Evolutionary conservation across 2,113 vertebrate genomes (phyloP).

Genomic region (Sander vitreus): DNA sequence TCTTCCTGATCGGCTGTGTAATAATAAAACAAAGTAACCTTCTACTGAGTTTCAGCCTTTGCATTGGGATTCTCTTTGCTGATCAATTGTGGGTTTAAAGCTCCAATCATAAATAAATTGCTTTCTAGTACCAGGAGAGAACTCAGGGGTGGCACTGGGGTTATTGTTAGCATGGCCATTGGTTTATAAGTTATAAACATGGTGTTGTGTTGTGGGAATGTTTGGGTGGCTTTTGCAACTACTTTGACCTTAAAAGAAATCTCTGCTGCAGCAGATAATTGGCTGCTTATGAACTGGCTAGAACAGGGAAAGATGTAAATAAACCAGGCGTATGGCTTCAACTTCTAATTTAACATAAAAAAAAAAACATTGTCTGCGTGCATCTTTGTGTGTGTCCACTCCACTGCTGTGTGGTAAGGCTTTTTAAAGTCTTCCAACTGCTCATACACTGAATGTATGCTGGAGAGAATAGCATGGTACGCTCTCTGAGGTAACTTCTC

Average conservation of each 20-base stretch:
- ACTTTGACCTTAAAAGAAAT: conserved; percentile 25
- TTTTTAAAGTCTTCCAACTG: background rate
- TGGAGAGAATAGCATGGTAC: background rate
- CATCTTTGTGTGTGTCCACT: background rate
- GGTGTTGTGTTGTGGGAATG: background rate
- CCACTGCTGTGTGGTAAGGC: background rate
- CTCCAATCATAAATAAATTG: conserved; percentile 36
- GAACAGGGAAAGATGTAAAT: conserved; percentile 20
- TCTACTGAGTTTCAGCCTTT: conserved; percentile 19
- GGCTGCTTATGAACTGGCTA: conserved; percentile 13
- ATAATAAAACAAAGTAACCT: conserved; percentile 19
- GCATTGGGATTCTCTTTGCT: conserved; percentile 24
- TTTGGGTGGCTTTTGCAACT: conserved; percentile 18
- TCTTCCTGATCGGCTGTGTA: background rate
- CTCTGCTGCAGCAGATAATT: conserved; percentile 26
- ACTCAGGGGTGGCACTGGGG: background rate
- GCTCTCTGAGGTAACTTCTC: background rate
- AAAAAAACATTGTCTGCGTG: background rate
- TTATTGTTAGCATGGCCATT: background rate
- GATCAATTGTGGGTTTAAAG: conserved; percentile 46
- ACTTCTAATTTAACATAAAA: conserved; percentile 11
- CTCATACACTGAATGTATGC: background rate
- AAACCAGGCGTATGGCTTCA: conserved; percentile 9
- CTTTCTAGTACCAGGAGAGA: conserved; percentile 13
- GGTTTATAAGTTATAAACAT: background rate